Conservation (phyloP, 2,113 vertebrate genomes). For the Octodon degus region DNA sequence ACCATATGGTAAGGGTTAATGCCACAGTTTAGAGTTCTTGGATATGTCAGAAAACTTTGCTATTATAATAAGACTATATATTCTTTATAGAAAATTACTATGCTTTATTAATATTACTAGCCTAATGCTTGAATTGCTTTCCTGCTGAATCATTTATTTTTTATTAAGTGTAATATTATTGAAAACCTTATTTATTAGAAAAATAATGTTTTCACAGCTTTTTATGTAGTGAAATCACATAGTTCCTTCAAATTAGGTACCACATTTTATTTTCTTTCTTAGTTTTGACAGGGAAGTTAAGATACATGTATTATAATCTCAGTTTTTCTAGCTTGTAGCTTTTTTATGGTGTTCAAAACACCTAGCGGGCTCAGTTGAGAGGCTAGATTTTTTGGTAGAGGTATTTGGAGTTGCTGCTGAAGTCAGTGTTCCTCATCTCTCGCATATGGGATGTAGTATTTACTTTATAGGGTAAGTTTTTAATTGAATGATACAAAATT, state of each 20-base stretch:
- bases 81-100: not conserved
- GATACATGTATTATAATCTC: not conserved
- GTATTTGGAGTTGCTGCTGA: not conserved
- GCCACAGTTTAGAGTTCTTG: constrained; percentile 42
- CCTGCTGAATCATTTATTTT: constrained; percentile 50
- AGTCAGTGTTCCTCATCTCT: not conserved
- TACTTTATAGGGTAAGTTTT: not conserved
- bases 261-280: constrained; percentile 29
- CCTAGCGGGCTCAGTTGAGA: not conserved
- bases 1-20: not conserved
- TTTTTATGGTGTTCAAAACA: not conserved
- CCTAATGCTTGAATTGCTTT: constrained; percentile 29
- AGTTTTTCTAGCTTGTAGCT: not conserved
- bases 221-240: constrained; percentile 28
- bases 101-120: constrained; percentile 26
- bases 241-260: constrained; percentile 27
- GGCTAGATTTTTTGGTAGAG: not conserved
- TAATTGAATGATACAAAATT: constrained; percentile 1
- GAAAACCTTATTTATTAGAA: constrained; percentile 21
- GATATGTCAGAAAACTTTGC: constrained; percentile 41
- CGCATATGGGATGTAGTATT: not conserved
- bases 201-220: constrained; percentile 16
- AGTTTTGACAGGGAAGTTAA: not conserved
- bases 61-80: not conserved
- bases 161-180: constrained; percentile 41